Evolutionary conservation across 2,888 invertebrate genomes (phyloP), one percentile per base, ranked within the genome.

Genomic region (Tenthredo livida): DNA sequence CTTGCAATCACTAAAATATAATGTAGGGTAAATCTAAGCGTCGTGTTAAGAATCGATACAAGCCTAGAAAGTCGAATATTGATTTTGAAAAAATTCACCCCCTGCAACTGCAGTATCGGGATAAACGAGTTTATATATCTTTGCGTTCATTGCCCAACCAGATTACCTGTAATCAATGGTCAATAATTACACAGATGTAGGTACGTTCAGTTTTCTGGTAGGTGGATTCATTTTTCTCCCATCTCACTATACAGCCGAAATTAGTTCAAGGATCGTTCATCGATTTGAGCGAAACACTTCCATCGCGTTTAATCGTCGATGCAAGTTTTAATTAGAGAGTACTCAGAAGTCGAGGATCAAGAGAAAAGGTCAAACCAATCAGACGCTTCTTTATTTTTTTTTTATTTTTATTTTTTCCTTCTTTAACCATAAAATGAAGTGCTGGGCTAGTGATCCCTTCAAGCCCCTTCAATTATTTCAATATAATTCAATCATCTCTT

Each of bases 191-290:
- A 15, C 37, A 37, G 7, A 25, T 70, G 2, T 70, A 7, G 17
- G n/a, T 70, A 7, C 37, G n/a, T 70, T n/a, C 70, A 37, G n/a
- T 75, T 75, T 75, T 75, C 47, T 47, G 50, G 1, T 21, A 25
- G 10, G 29, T 50, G 21, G 25, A 75, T 25, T 17, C 21, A 25
- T 43, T 15, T 43, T 47, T 25, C 47, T 29, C 2, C 21, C 40
- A 29, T 77, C 54, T 77, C 25, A n/a, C 43, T 50, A 3, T 9
- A 4, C n/a, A 10, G 4, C 25, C 17, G 29, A 25, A 80, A 80
- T 80, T 80, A 15, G 58, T 50, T 80, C 80, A 37, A 61, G 80
- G 80, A 80, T 80, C 12, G 61, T 50, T 25, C 25, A 12, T 80
- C 21, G 80, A 40, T 61, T 33, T 40, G 61, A 61, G n/a, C 17